These are phyloP conservation scores for Liodrosophila aerea DNA, from an alignment of 2,888 invertebrate species.

Conservation along the genomic window DNA sequence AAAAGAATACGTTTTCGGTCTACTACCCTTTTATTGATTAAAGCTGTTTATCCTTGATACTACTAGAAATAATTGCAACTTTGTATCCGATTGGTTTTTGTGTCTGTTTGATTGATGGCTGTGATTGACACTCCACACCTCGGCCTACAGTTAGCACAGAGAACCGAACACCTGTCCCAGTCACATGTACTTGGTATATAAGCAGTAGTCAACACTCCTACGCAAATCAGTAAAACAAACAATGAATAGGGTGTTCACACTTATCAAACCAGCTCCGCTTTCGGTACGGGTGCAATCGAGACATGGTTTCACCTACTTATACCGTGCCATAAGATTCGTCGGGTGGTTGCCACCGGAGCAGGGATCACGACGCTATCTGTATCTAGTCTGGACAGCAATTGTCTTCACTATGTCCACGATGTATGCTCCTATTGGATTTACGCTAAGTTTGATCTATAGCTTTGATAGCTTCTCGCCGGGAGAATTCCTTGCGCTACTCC, in stretches of 20 bases:
- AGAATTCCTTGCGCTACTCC: constrained; percentile 40
- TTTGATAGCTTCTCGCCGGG: constrained; percentile 39
- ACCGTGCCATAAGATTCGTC: constrained; percentile 22
- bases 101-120: too few species aligned
- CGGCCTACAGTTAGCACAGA: too few species aligned
- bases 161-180: constrained; percentile 14
- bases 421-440: constrained; percentile 42
- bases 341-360: constrained; percentile 40
- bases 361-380: constrained; percentile 22
- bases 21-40: too few species aligned
- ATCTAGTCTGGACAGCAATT: constrained; percentile 28
- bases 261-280: neutral
- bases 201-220: constrained; percentile 5
- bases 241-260: neutral
- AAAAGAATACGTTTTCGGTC: too few species aligned
- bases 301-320: constrained; percentile 29
- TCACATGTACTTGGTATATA: constrained; percentile 20
- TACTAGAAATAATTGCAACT: neutral
- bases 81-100: too few species aligned
- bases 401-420: constrained; percentile 18
- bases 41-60: too few species aligned
- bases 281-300: constrained; percentile 12
- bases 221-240: neutral
- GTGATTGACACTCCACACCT: neutral
- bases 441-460: constrained; percentile 31